Evolutionary conservation across 2,113 vertebrate species (phyloP).

Genomic region (Thunnus thynnus): DNA sequence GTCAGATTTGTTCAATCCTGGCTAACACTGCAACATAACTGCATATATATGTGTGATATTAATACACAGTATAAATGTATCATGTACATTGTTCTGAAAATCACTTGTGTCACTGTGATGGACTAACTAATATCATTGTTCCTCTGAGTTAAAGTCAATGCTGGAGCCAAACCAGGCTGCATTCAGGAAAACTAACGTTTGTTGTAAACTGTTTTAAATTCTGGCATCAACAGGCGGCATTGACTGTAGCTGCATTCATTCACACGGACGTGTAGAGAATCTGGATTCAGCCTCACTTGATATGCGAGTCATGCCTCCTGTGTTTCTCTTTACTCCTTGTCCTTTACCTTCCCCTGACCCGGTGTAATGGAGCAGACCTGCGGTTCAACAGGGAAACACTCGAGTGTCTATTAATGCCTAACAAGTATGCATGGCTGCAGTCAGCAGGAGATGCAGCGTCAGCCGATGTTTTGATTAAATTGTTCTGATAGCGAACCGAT

Average conservation of each 20-base stretch:
- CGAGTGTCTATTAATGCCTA: constrained; percentile 56
- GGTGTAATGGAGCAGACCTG: constrained; percentile 13
- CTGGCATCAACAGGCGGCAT: neutral
- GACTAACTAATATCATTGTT: constrained; percentile 56
- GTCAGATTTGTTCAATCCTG: neutral
- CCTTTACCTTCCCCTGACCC: constrained; percentile 46
- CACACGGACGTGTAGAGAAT: constrained; percentile 16
- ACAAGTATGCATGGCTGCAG: constrained; percentile 54
- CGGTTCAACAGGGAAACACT: constrained; percentile 47
- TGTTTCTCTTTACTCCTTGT: constrained; percentile 3
- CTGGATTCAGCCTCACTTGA: neutral
- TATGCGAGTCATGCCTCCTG: constrained; percentile 25
- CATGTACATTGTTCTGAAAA: constrained; percentile 41
- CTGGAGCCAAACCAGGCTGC: constrained; percentile 54
- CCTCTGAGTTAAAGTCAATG: constrained; percentile 34
- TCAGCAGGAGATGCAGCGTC: constrained; percentile 51
- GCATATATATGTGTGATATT: constrained; percentile 44
- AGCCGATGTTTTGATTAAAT: constrained; percentile 60
- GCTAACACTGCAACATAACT: constrained; percentile 23
- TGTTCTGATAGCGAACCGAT: constrained; percentile 48
- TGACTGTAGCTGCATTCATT: neutral
- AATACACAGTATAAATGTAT: constrained; percentile 46
- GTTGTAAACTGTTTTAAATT: constrained; percentile 30
- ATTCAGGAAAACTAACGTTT: constrained; percentile 20
- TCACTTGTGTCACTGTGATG: constrained; percentile 42